Evolutionary conservation across 1,140 invertebrate genomes (phyloP).

Genomic region (Hylaeus volcanicus): DNA sequence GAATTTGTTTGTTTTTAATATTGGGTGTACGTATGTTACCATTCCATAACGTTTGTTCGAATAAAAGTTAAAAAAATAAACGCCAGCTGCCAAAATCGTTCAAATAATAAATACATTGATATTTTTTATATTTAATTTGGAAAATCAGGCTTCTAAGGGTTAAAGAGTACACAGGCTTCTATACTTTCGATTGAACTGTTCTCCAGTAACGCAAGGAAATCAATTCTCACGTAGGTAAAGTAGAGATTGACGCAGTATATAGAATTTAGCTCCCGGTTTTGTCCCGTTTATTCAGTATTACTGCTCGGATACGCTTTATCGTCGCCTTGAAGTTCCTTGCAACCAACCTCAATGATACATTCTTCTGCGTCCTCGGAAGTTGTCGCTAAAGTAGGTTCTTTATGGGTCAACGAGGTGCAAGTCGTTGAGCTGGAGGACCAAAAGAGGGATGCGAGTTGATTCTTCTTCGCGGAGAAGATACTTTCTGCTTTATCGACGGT

Average conservation of each 20-base stretch:
- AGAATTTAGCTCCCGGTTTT: not conserved
- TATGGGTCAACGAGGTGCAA: conserved; percentile 33
- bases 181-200: no score
- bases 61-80: no score
- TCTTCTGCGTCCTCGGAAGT: not conserved
- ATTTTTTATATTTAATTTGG: no score
- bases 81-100: no score
- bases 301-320: not conserved
- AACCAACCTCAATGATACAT: not conserved
- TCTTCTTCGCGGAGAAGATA: not conserved
- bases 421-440: not conserved
- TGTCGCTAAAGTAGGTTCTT: conserved; percentile 13
- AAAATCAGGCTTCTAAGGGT: no score
- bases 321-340: not conserved
- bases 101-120: no score
- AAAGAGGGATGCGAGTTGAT: not conserved
- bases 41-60: no score
- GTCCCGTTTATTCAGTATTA: conserved; percentile 1
- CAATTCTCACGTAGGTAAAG: conserved; percentile 28
- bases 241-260: conserved; percentile 13
- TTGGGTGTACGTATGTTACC: no score
- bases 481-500: conserved; percentile 61
- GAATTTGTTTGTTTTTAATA: no score
- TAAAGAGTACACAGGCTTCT: no score
- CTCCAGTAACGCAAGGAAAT: no score